Base-by-base conservation (phyloP, 1,140 invertebrate genomes). In the Onthophagus taurus region DNA sequence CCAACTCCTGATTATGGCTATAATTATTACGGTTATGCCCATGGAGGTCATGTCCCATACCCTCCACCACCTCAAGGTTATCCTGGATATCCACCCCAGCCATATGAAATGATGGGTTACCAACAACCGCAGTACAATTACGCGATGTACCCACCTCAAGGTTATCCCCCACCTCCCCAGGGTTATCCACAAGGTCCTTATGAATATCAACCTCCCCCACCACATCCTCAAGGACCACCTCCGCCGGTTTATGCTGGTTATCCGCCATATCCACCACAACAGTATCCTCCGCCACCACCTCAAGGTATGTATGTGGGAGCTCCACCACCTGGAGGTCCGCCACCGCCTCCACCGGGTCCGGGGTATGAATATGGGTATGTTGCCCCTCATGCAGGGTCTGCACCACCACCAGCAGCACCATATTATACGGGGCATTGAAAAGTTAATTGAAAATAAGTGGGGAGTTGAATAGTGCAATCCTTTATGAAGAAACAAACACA, bases 341-440 rank as follows among this genome's bases (percentile, higher is more conserved):
- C 38, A 2, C 38, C 38, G 16, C 21, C 38, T 29, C 19, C 19
- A 21, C 24, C n/a, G n/a, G n/a, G 72, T 50, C 66, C 67, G 12
- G 66, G 59, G 17, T 67, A 70, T 11, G 72, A 73, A 55, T 66
- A 70, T n/a, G n/a, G n/a, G n/a, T n/a, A n/a, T n/a, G n/a, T 66
- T 67, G 9, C 55, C 52, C 3, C 60, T 59, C 42, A 43, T 9
- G 49, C 53, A 9, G 58, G 57, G 8, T 16, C 12, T 3, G 17
- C 42, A 48, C 19, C 42, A 26, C 38, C 38, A 5, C 23, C 38
- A 14, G 38, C 38, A 14, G 38, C 38, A 8, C 38, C 38, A 3
- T 41, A 41, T 18, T 41, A 41, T 21, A 16, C 38, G 11, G 38
- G 38, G 23, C 38, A 41, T 18, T 41, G 23, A 41, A 33, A 33